Conservation (phyloP, 53 echinoderm and acorn worm species). For the Apostichopus leukothele region DNA sequence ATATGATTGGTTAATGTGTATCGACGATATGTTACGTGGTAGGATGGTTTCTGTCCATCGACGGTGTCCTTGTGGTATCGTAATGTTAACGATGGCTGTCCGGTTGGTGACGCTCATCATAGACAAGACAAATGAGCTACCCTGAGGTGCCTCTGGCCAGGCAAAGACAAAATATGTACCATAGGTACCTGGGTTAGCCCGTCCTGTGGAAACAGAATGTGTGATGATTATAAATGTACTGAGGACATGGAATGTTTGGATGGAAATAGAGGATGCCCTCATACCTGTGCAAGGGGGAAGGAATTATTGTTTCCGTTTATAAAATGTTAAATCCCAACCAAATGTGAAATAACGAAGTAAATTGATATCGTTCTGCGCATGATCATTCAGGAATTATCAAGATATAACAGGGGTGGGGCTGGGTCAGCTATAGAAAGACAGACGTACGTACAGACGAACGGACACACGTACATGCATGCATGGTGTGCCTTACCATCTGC, state of each 20-base stretch:
- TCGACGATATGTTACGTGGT: too few relatives aligned
- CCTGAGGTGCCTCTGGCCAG: neutral
- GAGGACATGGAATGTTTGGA: too few relatives aligned
- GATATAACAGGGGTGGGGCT: too few relatives aligned
- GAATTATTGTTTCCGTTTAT: too few relatives aligned
- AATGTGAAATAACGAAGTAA: too few relatives aligned
- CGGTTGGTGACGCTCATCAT: constrained; percentile 12
- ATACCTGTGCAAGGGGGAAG: too few relatives aligned
- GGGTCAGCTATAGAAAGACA: too few relatives aligned
- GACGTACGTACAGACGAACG: neutral
- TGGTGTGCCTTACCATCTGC: neutral
- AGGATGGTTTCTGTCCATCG: neutral
- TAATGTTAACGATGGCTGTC: neutral
- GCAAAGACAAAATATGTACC: constrained; percentile 16
- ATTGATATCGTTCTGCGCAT: too few relatives aligned
- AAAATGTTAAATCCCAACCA: too few relatives aligned
- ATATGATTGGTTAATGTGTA: neutral
- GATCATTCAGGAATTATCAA: too few relatives aligned
- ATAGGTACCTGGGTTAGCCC: constrained; percentile 17
- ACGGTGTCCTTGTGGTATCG: neutral
- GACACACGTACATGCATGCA: neutral
- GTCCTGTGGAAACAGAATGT: neutral
- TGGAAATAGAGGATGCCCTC: too few relatives aligned
- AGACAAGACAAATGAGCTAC: neutral
- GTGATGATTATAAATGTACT: too few relatives aligned